A percentile compares a stretch with the other conserved stretches of the same genome.
phyloP scores from a whole-genome alignment of 1,140 invertebrate species.

The Sinonovacula constricta region DNA sequence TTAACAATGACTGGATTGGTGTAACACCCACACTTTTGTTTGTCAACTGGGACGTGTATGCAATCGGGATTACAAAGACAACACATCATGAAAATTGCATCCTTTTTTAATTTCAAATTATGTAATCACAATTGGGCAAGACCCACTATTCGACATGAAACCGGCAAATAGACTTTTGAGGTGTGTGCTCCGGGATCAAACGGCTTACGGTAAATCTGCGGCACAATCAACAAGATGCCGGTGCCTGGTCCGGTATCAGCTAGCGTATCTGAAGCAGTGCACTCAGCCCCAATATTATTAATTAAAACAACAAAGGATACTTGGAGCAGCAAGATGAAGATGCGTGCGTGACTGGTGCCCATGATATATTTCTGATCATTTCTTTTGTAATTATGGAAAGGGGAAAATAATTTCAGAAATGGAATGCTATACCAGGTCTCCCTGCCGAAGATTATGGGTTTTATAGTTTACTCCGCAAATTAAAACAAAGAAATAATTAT shows the following conservation, averaged over 20 bases:
- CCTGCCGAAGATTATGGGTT: conserved; percentile 48
- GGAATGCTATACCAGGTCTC: conserved; percentile 25
- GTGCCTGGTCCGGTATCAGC: neutral
- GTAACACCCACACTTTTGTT: too few relatives aligned
- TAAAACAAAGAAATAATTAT: conserved; percentile 50
- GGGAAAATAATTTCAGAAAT: conserved; percentile 49
- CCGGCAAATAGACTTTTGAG: neutral
- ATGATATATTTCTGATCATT: conserved; percentile 48
- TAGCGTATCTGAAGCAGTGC: neutral
- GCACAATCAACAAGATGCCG: too few relatives aligned
- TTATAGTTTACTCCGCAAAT: conserved; percentile 46
- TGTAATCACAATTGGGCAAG: too few relatives aligned
- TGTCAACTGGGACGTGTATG: too few relatives aligned
- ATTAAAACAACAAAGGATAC: conserved; percentile 21
- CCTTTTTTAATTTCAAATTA: too few relatives aligned
- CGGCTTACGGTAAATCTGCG: too few relatives aligned
- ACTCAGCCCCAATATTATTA: conserved; percentile 30
- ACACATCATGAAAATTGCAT: neutral
- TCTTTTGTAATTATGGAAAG: conserved; percentile 52
- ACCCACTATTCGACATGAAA: neutral
- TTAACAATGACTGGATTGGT: too few relatives aligned
- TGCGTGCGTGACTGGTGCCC: conserved; percentile 32
- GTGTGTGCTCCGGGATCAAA: neutral
- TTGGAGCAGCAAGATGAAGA: conserved; percentile 1
- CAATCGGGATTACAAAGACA: too few relatives aligned